Percentiles rank a stretch among this genome's conserved stretches.
Conservation (phyloP, 2,888 invertebrate species). For the Ceraclea dissimilis region DNA sequence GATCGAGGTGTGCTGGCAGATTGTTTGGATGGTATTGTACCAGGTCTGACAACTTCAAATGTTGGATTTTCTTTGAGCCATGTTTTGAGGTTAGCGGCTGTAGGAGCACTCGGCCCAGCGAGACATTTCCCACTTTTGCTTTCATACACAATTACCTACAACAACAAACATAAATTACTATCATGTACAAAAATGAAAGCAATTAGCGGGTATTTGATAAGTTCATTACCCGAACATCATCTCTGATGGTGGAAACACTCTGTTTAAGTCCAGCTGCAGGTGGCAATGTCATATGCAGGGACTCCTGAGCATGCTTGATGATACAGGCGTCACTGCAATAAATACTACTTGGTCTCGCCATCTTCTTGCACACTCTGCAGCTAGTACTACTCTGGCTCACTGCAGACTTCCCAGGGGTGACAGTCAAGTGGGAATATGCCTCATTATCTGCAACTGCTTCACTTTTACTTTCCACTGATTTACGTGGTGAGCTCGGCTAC, state of each 20-base stretch:
- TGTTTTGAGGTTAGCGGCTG: constrained; percentile 65
- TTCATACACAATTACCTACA: constrained; percentile 75
- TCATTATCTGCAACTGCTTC: constrained; percentile 11
- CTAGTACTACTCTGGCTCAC: constrained; percentile 32
- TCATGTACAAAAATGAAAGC: not conserved
- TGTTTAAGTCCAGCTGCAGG: not conserved
- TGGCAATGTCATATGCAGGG: constrained; percentile 31
- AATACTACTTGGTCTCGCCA: constrained; percentile 71
- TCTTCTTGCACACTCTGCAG: constrained; percentile 74
- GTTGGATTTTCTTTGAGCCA: constrained; percentile 86
- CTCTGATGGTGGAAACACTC: not conserved
- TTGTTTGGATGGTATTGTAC: constrained; percentile 38
- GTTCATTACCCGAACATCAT: not conserved
- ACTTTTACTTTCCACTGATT: constrained; percentile 18
- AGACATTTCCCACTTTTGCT: constrained; percentile 66
- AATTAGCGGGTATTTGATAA: not conserved
- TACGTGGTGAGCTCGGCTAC: constrained; percentile 18
- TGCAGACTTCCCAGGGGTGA: constrained; percentile 1
- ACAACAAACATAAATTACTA: constrained; percentile 18
- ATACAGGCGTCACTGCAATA: constrained; percentile 89
- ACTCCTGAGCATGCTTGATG: constrained; percentile 72
- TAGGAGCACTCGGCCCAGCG: constrained; percentile 76
- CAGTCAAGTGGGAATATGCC: constrained; percentile 13
- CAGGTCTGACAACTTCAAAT: constrained; percentile 72
- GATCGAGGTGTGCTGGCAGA: constrained; percentile 31